Base-by-base conservation (phyloP, 1,140 invertebrate species). In the Asobara japonica region DNA sequence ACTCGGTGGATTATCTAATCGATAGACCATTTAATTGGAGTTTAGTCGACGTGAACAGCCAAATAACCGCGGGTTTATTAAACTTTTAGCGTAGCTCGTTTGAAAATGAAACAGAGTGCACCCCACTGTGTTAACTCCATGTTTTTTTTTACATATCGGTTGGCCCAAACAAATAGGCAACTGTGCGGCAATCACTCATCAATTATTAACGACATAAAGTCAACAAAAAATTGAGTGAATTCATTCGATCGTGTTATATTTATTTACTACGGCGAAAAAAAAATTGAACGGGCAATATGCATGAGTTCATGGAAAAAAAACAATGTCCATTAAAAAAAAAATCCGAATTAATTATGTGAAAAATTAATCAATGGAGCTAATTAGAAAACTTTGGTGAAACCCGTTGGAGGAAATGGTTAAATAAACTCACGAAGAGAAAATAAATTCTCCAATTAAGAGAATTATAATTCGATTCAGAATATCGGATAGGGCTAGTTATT, bases 21-120 rank as follows among this genome's bases (percentile, higher is more conserved):
- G 69, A 70, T 70, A 70, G 60, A 61, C 69, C 69, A 70, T 70
- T 70, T 70, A 70, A 70, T 70, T 70, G 69, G 69, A 70, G 69
- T 70, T 70, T 70, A 70, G 69, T 70, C 69, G 31, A 70, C 56
- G 60, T 60, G 60, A 61, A 36, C 61, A 64, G 69, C 56, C 48
- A 70, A 64, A 70, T 70, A 70, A 70, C 60, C 69, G 61, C 69
- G 56, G 33, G 60, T 60, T 70, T 70, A 64, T 70, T 70, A 70
- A 70, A 70, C 69, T 64, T 70, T 70, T 70, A 65, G 25, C 27
- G 36, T 41, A 20, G 30, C 36, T 51, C 48, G 30, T 48, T 69
- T 29, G 48, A 60, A 29, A 60, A 25, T 69, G 67, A 69, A 61
- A 62, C 48, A 69, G 31, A 60, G 56, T 69, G 51, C 51, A 22